A percentile compares a stretch with the other conserved stretches of the same genome.
phyloP scores from a whole-genome alignment of 2,797 vertebrate genomes.

The Anguilla megastoma region DNA sequence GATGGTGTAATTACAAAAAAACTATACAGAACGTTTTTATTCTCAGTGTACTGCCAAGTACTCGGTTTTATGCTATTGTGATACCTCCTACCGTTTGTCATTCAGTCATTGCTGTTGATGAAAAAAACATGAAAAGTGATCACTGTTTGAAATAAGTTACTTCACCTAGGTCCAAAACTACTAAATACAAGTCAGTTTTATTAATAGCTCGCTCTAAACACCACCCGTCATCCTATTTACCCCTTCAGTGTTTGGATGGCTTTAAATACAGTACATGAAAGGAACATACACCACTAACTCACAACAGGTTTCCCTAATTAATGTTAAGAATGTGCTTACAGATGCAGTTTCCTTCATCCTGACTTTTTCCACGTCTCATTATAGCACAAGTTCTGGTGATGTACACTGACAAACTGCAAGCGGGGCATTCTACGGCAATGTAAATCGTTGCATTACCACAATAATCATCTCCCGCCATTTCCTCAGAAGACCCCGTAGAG shows the following conservation, averaged over 20 bases:
- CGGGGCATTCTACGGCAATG: background rate
- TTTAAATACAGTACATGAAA: slow-evolving; percentile 30
- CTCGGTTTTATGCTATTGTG: background rate
- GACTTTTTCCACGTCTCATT: slow-evolving; percentile 11
- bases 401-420: slow-evolving; percentile 4
- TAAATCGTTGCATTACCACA: background rate
- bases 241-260: slow-evolving; percentile 24
- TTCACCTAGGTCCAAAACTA: background rate
- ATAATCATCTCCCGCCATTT: background rate
- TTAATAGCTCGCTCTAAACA: slow-evolving; percentile 26
- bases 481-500: slow-evolving; percentile 5
- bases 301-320: slow-evolving; percentile 18
- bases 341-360: slow-evolving; percentile 1
- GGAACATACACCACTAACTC: slow-evolving; percentile 8
- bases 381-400: slow-evolving; percentile 18
- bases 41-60: background rate
- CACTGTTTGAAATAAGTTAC: background rate
- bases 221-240: slow-evolving; percentile 27
- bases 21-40: background rate
- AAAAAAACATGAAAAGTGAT: background rate
- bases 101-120: background rate
- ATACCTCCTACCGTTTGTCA: background rate
- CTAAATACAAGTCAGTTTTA: slow-evolving; percentile 19
- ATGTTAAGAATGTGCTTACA: slow-evolving; percentile 25
- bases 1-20: background rate